Evolutionary conservation across 2,113 vertebrate species (phyloP).

Genomic region (Rhynchomys soricoides): DNA sequence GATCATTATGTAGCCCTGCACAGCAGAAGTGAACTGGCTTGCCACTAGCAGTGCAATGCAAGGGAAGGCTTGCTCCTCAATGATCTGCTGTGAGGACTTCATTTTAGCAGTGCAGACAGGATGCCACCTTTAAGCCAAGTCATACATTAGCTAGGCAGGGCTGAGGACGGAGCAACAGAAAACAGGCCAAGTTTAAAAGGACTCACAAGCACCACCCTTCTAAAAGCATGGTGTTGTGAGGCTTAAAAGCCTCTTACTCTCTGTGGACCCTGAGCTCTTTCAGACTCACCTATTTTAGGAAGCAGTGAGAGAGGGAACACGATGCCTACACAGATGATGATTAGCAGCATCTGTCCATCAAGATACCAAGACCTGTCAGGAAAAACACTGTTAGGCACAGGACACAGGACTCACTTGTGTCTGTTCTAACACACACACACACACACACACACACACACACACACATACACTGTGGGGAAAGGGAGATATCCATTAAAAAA

Average conservation of each 20-base stretch:
- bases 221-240: constrained; percentile 82
- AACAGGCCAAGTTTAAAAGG: constrained; percentile 79
- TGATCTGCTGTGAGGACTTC: constrained; percentile 90
- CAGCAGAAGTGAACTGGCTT: constrained; percentile 88
- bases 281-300: constrained; percentile 94
- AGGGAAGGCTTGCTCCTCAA: constrained; percentile 89
- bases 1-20: constrained; percentile 89
- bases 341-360: constrained; percentile 89
- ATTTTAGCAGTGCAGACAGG: constrained; percentile 90
- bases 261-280: constrained; percentile 65
- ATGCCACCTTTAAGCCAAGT: constrained; percentile 87
- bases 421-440: not conserved
- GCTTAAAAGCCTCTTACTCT: constrained; percentile 73
- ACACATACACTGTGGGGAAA: not conserved
- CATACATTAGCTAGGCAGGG: constrained; percentile 88
- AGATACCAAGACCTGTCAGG: constrained; percentile 92
- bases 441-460: not conserved
- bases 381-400: constrained; percentile 54
- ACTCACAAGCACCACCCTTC: constrained; percentile 74
- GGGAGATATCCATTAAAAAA: not conserved
- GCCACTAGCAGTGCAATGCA: constrained; percentile 88
- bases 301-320: constrained; percentile 94
- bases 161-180: constrained; percentile 82
- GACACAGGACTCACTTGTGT: not conserved
- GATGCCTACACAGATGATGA: constrained; percentile 90